A percentile compares a stretch with the other conserved stretches of the same genome.
These are phyloP conservation scores for Paramuricea clavata DNA, from an alignment of 92 coral and sea anemone genomes.

Conservation along the genomic window DNA sequence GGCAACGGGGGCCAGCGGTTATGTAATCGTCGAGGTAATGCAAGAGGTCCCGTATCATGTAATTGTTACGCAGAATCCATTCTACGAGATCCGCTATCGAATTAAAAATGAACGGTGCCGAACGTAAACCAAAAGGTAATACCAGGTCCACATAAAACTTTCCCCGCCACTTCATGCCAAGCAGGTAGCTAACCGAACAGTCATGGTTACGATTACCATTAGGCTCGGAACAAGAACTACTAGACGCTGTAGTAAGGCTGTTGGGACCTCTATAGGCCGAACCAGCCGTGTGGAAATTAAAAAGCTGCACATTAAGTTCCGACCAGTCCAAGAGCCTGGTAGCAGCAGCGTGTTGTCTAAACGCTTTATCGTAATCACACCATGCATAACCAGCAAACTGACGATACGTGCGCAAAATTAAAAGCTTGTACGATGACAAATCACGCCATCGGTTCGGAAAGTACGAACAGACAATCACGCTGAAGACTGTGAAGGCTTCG, in stretches of 20 bases:
- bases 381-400: conserved; percentile 48
- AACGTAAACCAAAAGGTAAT: conserved; percentile 34
- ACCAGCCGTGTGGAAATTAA: conserved; percentile 12
- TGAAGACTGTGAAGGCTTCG: conserved; percentile 51
- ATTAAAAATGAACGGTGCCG: conserved; percentile 11
- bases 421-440: conserved; percentile 36
- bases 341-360: conserved; percentile 56
- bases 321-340: conserved; percentile 24
- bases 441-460: conserved; percentile 55
- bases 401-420: conserved; percentile 36
- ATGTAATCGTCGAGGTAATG: conserved; percentile 65
- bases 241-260: not conserved
- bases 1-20: conserved; percentile 59
- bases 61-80: not conserved
- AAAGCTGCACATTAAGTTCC: conserved; percentile 30
- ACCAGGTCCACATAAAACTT: conserved; percentile 57
- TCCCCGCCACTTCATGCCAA: conserved; percentile 64
- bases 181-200: conserved; percentile 5
- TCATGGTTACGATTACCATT: not conserved
- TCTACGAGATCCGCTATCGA: not conserved
- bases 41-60: not conserved
- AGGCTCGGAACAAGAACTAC: not conserved
- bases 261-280: not conserved
- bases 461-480: conserved; percentile 16
- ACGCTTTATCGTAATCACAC: conserved; percentile 58